Conservation (phyloP, 2,888 invertebrate genomes). For the Bellardia bayeri region DNA sequence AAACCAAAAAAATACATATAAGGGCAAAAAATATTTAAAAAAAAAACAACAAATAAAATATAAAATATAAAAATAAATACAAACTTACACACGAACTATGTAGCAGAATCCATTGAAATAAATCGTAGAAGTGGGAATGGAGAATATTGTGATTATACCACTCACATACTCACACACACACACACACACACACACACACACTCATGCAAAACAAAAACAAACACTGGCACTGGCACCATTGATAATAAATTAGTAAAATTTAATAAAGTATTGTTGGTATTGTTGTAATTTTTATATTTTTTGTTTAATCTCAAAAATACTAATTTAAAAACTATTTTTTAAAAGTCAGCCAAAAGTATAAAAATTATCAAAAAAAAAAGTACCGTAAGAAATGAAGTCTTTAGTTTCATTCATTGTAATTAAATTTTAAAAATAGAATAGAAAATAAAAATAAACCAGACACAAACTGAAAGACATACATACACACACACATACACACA, state of each 20-base stretch:
- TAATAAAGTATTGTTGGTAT: background rate
- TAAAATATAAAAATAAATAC: constrained; percentile 3
- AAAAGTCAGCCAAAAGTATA: background rate
- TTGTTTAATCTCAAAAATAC: background rate
- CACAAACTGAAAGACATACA: background rate
- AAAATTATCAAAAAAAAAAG: background rate
- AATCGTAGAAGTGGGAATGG: background rate
- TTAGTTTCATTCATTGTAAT: constrained; percentile 33
- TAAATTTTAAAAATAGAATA: constrained; percentile 31
- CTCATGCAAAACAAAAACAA: background rate
- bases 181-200: too few relatives aligned
- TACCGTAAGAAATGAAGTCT: background rate
- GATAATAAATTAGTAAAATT: background rate
- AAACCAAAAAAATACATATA: background rate
- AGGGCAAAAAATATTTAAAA: background rate
- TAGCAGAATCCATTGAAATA: background rate
- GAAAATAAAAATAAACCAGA: constrained; percentile 1
- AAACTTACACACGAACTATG: background rate
- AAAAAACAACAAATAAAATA: background rate
- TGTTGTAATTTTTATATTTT: background rate
- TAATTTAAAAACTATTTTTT: background rate
- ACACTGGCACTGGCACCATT: background rate
- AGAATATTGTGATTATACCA: background rate
- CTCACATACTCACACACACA: too few relatives aligned
- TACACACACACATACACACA: too few relatives aligned